These are phyloP conservation scores for Chaetogeoica ovagalla DNA, from an alignment of 2,888 invertebrate species.

Conservation along the genomic window DNA sequence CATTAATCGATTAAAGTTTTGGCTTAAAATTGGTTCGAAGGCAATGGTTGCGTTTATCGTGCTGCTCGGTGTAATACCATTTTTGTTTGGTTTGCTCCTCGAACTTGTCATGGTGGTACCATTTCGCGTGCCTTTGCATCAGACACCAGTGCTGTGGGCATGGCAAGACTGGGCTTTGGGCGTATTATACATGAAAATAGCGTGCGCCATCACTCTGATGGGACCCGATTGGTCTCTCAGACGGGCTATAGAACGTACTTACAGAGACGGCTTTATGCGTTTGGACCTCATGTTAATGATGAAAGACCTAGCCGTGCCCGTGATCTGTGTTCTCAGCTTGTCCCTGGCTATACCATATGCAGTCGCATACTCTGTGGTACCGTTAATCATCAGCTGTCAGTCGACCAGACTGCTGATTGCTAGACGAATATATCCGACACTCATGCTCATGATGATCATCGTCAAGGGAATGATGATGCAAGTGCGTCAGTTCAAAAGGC, in stretches of 20 bases:
- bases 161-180: slow-evolving; percentile 98
- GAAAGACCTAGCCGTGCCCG: slow-evolving; percentile 75
- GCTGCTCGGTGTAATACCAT: slow-evolving; percentile 85
- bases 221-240: slow-evolving; percentile 95
- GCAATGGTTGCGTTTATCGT: slow-evolving; percentile 74
- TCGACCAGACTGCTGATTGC: slow-evolving; percentile 76
- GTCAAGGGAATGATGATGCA: slow-evolving; percentile 66
- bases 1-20: slow-evolving; percentile 71
- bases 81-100: slow-evolving; percentile 87
- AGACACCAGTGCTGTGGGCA: slow-evolving; percentile 84
- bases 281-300: slow-evolving; percentile 71
- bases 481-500: slow-evolving; percentile 87
- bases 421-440: slow-evolving; percentile 85
- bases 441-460: slow-evolving; percentile 74
- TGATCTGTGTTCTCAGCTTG: slow-evolving; percentile 84
- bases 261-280: slow-evolving; percentile 87
- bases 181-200: slow-evolving; percentile 95
- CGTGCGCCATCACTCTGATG: slow-evolving; percentile 96
- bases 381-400: slow-evolving; percentile 68
- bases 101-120: slow-evolving; percentile 92
- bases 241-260: slow-evolving; percentile 87
- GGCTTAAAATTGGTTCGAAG: slow-evolving; percentile 73
- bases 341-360: slow-evolving; percentile 93
- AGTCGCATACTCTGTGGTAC: slow-evolving; percentile 73
- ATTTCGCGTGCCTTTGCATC: slow-evolving; percentile 85